These are phyloP conservation scores for Dunckerocampus dactyliophorus DNA, from an alignment of 2,113 vertebrate genomes.

Conservation along the genomic window DNA sequence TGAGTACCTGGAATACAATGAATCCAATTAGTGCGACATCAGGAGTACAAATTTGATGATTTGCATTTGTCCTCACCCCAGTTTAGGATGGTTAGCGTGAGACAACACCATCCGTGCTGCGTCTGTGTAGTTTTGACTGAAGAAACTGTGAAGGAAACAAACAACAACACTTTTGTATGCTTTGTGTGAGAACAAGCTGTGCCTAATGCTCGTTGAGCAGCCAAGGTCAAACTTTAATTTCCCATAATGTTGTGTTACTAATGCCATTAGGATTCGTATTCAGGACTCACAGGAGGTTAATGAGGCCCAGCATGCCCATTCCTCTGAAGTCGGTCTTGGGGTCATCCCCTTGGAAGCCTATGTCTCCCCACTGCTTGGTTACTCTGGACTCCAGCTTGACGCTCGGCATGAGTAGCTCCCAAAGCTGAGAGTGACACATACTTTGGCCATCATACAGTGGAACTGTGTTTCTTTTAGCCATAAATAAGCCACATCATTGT, in stretches of 20 bases:
- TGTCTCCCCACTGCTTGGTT: slow-evolving; percentile 96
- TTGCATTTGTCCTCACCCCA: slow-evolving; percentile 79
- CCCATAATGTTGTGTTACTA: no score
- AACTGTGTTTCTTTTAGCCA: not conserved
- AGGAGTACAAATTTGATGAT: not conserved
- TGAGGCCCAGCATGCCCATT: slow-evolving; percentile 93
- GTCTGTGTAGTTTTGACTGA: slow-evolving; percentile 86
- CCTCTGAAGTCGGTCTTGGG: slow-evolving; percentile 99
- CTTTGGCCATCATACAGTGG: not conserved
- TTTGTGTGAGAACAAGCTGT: no score
- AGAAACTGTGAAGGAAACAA: slow-evolving; percentile 77
- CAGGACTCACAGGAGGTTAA: slow-evolving; percentile 88
- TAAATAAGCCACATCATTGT: no score
- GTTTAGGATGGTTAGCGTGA: slow-evolving; percentile 87
- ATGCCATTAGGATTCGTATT: no score
- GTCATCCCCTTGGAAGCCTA: slow-evolving; percentile 97
- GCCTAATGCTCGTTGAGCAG: no score
- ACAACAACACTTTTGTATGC: not conserved
- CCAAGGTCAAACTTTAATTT: no score
- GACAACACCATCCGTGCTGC: slow-evolving; percentile 86
- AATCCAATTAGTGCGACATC: not conserved
- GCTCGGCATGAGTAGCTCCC: slow-evolving; percentile 89
- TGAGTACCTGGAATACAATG: slow-evolving; percentile 80
- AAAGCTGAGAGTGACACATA: slow-evolving; percentile 75
- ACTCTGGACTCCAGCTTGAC: slow-evolving; percentile 84